Evolutionary conservation across 2,113 vertebrate species (phyloP).

Genomic region (Porphyrio hochstetteri): DNA sequence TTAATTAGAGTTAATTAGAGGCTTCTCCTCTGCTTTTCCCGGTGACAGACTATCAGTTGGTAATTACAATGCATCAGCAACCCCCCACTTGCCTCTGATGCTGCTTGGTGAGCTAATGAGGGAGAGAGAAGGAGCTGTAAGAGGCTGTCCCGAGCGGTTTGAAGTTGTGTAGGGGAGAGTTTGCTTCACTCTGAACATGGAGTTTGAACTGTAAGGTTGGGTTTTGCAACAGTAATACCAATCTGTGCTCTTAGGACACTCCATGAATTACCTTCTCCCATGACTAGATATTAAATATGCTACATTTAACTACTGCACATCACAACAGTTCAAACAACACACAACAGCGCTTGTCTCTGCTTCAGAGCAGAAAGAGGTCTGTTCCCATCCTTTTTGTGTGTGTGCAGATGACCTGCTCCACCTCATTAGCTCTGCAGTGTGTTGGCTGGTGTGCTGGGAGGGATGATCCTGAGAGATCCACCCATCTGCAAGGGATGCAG

Average conservation of each 20-base stretch:
- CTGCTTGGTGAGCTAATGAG: slow-evolving; percentile 59
- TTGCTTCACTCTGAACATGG: not conserved
- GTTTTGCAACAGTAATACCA: not conserved
- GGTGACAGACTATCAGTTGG: slow-evolving; percentile 10
- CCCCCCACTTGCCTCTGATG: not conserved
- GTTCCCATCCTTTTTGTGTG: not conserved
- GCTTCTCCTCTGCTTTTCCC: not conserved
- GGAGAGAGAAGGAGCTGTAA: not conserved
- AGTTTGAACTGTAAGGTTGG: not conserved
- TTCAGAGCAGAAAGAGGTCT: not conserved
- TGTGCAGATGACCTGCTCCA: slow-evolving; percentile 45
- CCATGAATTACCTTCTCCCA: not conserved
- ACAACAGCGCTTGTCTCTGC: not conserved
- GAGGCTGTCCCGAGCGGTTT: not conserved
- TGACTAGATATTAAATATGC: not conserved
- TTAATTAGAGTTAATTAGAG: slow-evolving; percentile 68
- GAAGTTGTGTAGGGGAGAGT: not conserved
- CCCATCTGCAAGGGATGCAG: slow-evolving; percentile 41
- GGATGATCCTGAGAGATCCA: slow-evolving; percentile 17
- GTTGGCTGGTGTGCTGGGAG: not conserved
- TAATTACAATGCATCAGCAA: slow-evolving; percentile 42
- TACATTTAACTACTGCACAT: not conserved
- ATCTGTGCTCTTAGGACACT: not conserved
- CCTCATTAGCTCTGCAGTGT: slow-evolving; percentile 20
- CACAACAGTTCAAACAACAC: not conserved